Evolutionary conservation across 1,140 invertebrate genomes (phyloP).

Genomic region (Protaetia brevitarsis): DNA sequence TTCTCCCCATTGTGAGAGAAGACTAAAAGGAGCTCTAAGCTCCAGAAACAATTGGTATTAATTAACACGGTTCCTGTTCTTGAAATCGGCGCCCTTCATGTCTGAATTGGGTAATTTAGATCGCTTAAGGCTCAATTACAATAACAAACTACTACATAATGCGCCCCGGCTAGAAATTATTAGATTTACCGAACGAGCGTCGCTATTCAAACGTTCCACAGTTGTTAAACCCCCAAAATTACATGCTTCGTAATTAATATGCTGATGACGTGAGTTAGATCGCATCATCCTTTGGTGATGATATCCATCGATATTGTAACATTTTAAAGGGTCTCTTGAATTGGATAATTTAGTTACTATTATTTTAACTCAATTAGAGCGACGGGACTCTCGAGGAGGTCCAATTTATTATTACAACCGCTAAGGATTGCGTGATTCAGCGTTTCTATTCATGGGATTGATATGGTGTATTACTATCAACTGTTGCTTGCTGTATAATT

Average conservation of each 20-base stretch:
- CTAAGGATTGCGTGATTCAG: no score
- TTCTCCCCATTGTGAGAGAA: no score
- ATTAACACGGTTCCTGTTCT: slow-evolving; percentile 2
- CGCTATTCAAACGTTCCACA: no score
- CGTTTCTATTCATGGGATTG: no score
- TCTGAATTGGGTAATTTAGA: slow-evolving; percentile 5
- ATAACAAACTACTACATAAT: background rate
- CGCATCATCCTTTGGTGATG: no score
- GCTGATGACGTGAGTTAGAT: no score
- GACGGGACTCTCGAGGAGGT: no score
- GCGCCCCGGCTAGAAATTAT: background rate
- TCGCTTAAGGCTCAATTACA: slow-evolving; percentile 1
- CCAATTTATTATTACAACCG: no score
- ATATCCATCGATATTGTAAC: background rate
- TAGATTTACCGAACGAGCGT: background rate
- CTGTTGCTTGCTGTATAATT: no score
- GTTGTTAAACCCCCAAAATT: background rate
- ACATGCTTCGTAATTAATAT: background rate
- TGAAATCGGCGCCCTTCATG: background rate
- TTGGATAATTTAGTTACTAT: slow-evolving; percentile 7
- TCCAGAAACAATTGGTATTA: slow-evolving; percentile 3
- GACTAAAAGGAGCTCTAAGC: background rate
- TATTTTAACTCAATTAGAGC: background rate
- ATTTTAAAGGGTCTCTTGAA: background rate
- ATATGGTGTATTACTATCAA: no score